Percentiles rank a stretch among this genome's conserved stretches.
phyloP scores from a whole-genome alignment of 2,797 vertebrate genomes.

The Pipistrellus pipistrellus region DNA sequence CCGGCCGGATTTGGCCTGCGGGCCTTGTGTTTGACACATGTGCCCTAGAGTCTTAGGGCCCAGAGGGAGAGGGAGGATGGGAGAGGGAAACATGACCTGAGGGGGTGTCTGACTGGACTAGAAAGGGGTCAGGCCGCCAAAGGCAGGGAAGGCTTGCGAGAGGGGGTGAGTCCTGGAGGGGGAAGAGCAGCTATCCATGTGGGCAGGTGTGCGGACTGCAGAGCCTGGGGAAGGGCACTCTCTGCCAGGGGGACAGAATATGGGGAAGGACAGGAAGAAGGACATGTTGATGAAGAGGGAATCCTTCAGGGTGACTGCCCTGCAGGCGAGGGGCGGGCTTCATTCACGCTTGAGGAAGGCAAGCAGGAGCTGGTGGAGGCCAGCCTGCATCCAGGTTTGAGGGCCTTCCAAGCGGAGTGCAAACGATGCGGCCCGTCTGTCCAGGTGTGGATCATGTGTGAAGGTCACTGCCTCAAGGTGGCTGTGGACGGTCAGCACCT shows the following conservation, averaged over 20 bases:
- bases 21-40: too few relatives aligned
- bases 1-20: too few relatives aligned
- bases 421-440: fast-evolving
- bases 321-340: neutral
- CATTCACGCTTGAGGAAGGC: too few relatives aligned
- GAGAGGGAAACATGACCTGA: too few relatives aligned
- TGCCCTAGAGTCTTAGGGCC: too few relatives aligned
- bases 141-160: neutral
- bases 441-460: constrained; percentile 90
- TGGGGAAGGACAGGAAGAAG: neutral
- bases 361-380: too few relatives aligned
- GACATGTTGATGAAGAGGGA: fast-evolving
- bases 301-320: neutral
- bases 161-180: neutral
- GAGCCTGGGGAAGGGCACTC: too few relatives aligned
- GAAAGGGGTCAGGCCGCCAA: too few relatives aligned
- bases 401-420: neutral
- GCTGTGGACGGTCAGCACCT: constrained; percentile 87
- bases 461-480: constrained; percentile 85
- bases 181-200: fast-evolving
- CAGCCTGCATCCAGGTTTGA: neutral
- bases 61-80: neutral
- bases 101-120: neutral
- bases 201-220: too few relatives aligned
- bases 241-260: neutral